These are phyloP conservation scores for Hoplodrina ambigua DNA, from an alignment of 2,888 invertebrate genomes.

Conservation along the genomic window DNA sequence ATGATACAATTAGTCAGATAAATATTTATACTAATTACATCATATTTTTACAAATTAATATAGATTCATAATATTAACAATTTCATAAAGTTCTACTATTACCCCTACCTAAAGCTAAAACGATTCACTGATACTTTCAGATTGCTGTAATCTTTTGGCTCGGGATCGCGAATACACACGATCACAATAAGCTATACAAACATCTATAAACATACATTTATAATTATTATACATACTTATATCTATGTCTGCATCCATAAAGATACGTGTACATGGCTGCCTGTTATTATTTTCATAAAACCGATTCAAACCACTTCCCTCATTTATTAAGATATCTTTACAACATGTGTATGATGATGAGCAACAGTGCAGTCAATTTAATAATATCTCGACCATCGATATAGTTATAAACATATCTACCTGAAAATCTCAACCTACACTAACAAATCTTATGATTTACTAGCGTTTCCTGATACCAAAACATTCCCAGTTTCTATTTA, in stretches of 20 bases:
- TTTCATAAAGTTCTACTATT: neutral
- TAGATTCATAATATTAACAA: neutral
- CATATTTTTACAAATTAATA: neutral
- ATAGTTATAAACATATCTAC: constrained; percentile 24
- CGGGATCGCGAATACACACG: constrained; percentile 14
- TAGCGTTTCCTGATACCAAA: constrained; percentile 53
- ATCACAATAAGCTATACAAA: constrained; percentile 35
- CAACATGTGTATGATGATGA: constrained; percentile 3
- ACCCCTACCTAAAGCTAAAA: constrained; percentile 12
- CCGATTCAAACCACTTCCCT: constrained; percentile 18
- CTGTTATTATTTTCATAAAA: constrained; percentile 19
- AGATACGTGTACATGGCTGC: neutral
- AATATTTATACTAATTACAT: neutral
- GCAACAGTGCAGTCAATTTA: constrained; percentile 6
- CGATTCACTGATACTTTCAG: constrained; percentile 20
- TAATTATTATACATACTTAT: no score
- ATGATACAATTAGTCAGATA: neutral
- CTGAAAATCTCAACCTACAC: constrained; percentile 44
- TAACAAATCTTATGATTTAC: constrained; percentile 57
- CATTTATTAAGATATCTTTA: constrained; percentile 21
- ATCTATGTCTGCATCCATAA: neutral
- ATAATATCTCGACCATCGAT: neutral
- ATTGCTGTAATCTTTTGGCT: constrained; percentile 46
- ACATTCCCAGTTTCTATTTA: constrained; percentile 55
- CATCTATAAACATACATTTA: neutral